A percentile compares a stretch with the other conserved stretches of the same genome.
Conservation (phyloP, 92 coral and sea anemone species). For the Isaurus tuberculatus region DNA sequence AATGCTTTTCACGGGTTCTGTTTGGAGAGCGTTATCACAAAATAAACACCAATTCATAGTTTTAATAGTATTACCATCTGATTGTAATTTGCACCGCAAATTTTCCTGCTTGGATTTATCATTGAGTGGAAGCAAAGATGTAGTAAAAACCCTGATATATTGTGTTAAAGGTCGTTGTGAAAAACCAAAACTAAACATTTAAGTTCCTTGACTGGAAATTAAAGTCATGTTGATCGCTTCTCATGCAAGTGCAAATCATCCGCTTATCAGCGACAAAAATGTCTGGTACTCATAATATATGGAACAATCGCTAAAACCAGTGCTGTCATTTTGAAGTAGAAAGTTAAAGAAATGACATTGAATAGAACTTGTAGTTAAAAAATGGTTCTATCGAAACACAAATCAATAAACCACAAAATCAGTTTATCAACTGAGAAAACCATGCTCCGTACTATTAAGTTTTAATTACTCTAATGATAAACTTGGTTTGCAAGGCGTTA, state of each 20-base stretch:
- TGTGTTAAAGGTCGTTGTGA: not conserved
- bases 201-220: not conserved
- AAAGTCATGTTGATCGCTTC: not conserved
- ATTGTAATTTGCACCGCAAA: not conserved
- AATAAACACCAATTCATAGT: conserved; percentile 25
- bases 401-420: too few relatives aligned
- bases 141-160: not conserved
- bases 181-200: not conserved
- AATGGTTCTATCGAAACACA: too few relatives aligned
- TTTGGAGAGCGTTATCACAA: conserved; percentile 26
- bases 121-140: not conserved
- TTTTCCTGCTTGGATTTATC: not conserved
- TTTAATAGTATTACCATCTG: not conserved
- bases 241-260: not conserved
- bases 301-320: not conserved
- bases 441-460: conserved; percentile 13
- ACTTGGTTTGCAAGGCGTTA: not conserved
- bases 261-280: not conserved
- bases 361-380: too few relatives aligned
- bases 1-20: not conserved
- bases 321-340: not conserved
- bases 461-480: conserved; percentile 6
- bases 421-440: too few relatives aligned
- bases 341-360: not conserved
- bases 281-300: not conserved